These are phyloP conservation scores for Parnassius smintheus DNA, from an alignment of 2,888 invertebrate genomes.

Conservation along the genomic window DNA sequence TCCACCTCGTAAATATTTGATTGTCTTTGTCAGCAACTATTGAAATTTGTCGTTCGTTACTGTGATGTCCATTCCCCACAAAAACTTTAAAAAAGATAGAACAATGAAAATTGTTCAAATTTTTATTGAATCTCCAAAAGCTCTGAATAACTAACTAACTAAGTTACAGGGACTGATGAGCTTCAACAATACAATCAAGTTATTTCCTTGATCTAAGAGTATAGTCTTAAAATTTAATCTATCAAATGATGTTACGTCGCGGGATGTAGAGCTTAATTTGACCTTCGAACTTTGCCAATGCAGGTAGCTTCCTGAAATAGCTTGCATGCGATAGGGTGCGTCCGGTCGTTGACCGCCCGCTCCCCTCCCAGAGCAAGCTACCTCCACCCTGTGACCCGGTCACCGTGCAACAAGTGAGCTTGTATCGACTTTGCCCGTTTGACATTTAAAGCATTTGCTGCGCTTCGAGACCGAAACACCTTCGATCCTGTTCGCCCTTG, in stretches of 20 bases:
- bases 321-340: slow-evolving; percentile 61
- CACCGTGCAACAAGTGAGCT: slow-evolving; percentile 71
- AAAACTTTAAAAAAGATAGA: too few relatives aligned
- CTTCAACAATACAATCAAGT: slow-evolving; percentile 1
- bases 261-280: slow-evolving; percentile 28
- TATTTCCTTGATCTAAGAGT: neutral
- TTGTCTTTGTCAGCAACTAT: too few relatives aligned
- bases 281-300: slow-evolving; percentile 64
- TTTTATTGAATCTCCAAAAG: too few relatives aligned
- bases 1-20: too few relatives aligned
- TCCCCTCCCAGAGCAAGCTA: slow-evolving; percentile 40
- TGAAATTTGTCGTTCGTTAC: too few relatives aligned
- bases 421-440: slow-evolving; percentile 70
- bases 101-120: too few relatives aligned
- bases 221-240: slow-evolving; percentile 7
- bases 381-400: slow-evolving; percentile 63
- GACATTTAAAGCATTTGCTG: slow-evolving; percentile 61
- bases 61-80: too few relatives aligned
- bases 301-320: slow-evolving; percentile 63
- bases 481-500: neutral
- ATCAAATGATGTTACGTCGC: slow-evolving; percentile 30
- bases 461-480: slow-evolving; percentile 12
- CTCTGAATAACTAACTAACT: neutral
- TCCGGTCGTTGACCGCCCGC: slow-evolving; percentile 62
- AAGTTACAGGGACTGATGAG: neutral